phyloP scores from a whole-genome alignment of 2,888 invertebrate genomes.

The Drosophila colorata region DNA sequence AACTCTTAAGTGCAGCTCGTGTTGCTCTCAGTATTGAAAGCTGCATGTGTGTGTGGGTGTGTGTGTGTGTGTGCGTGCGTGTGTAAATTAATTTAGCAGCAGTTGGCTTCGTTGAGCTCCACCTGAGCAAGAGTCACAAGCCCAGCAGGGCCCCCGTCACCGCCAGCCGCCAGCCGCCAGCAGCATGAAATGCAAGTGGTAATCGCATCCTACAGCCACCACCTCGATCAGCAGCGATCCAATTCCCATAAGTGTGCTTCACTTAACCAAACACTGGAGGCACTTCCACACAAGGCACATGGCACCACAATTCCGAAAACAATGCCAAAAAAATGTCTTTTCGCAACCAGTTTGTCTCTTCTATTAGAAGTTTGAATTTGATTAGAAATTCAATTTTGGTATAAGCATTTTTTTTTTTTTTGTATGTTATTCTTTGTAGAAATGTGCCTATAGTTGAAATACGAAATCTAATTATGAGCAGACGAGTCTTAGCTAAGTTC shows the following conservation, averaged over 20 bases:
- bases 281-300: constrained; percentile 23
- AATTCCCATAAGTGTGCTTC: constrained; percentile 29
- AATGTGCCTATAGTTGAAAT: no score
- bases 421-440: no score
- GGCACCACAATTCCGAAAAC: background rate
- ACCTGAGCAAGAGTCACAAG: constrained; percentile 32
- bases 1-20: constrained; percentile 54
- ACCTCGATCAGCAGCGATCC: constrained; percentile 33
- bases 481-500: no score
- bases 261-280: constrained; percentile 31
- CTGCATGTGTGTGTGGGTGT: background rate
- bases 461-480: no score
- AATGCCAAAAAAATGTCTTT: background rate
- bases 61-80: constrained; percentile 21
- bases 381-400: background rate
- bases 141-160: background rate
- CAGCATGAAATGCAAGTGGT: constrained; percentile 17
- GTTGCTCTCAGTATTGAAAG: constrained; percentile 26
- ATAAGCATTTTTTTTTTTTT: no score
- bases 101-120: constrained; percentile 41
- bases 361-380: background rate
- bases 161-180: constrained; percentile 3
- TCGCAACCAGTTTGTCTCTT: background rate
- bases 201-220: constrained; percentile 39
- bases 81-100: constrained; percentile 69